phyloP scores from a whole-genome alignment of 1,140 invertebrate genomes.

The Brachionus plicatilis region DNA sequence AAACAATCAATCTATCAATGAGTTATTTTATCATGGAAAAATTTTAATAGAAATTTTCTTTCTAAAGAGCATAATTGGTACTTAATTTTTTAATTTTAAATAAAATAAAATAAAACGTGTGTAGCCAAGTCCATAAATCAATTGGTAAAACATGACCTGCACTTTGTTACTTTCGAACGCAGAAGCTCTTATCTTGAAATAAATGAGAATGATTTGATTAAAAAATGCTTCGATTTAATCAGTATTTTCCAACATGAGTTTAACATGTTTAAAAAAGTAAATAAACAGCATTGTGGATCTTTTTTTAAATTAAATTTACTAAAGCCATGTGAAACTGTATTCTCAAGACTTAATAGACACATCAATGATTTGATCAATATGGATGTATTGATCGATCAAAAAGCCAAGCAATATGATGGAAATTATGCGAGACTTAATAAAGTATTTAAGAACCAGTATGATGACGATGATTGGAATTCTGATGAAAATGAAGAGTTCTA shows the following conservation, averaged over 20 bases:
- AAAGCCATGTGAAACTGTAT: constrained; percentile 20
- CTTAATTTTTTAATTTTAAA: background rate
- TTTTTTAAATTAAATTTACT: background rate
- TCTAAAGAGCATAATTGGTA: constrained; percentile 17
- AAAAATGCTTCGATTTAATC: constrained; percentile 9
- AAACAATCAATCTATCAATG: background rate
- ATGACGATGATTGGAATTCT: background rate
- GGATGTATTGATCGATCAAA: background rate
- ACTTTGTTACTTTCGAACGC: background rate
- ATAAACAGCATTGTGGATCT: background rate
- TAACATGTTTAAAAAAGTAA: constrained; percentile 19
- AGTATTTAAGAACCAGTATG: background rate
- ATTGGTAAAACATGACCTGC: background rate
- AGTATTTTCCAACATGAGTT: constrained; percentile 21
- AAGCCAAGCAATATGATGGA: background rate
- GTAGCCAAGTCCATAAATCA: background rate
- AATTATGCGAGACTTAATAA: background rate
- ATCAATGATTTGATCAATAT: background rate
- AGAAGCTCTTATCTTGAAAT: background rate
- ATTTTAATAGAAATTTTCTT: background rate
- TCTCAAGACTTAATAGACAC: background rate
- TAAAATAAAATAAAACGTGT: background rate
- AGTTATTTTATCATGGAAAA: background rate
- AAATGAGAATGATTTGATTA: constrained; percentile 14
- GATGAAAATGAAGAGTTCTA: background rate